These are phyloP conservation scores for Caenorhabditis sp. DNA, from an alignment of 2,888 invertebrate species.

Conservation along the genomic window DNA sequence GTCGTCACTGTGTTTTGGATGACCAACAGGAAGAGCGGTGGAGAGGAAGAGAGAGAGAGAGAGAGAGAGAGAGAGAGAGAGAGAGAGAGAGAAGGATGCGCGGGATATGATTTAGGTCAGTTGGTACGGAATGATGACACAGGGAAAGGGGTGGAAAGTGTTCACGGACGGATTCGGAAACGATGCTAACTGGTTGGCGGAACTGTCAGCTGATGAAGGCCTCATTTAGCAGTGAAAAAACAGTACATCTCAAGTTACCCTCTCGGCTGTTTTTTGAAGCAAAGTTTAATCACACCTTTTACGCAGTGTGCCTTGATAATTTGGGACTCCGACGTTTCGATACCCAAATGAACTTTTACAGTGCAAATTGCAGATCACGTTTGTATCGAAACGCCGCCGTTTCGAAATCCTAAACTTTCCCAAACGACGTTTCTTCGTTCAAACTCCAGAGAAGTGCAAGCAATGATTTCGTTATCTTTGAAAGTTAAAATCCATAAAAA, in stretches of 20 bases:
- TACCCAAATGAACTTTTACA: too few relatives aligned
- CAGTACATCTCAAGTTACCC: too few relatives aligned
- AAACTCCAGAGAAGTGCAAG: neutral
- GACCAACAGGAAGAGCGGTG: too few relatives aligned
- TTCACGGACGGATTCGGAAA: too few relatives aligned
- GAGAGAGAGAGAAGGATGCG: slow-evolving; percentile 36
- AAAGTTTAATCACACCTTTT: too few relatives aligned
- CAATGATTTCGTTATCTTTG: neutral
- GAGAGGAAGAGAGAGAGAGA: neutral
- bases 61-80: slow-evolving; percentile 11
- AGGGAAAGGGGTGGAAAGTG: neutral
- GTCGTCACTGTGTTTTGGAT: neutral
- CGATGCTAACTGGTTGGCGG: neutral
- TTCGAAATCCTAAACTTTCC: neutral
- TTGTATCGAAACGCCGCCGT: too few relatives aligned
- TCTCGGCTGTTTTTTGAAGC: too few relatives aligned
- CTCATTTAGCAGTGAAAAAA: too few relatives aligned
- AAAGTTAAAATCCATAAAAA: neutral
- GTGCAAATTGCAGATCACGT: too few relatives aligned
- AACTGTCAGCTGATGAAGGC: neutral
- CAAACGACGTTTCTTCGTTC: neutral
- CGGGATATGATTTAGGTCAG: slow-evolving; percentile 43
- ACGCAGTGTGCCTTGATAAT: too few relatives aligned
- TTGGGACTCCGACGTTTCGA: too few relatives aligned
- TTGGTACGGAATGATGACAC: slow-evolving; percentile 2